Percentiles rank a stretch among this genome's conserved stretches.
Conservation (phyloP, 2,797 vertebrate genomes). For the Lates japonicus region DNA sequence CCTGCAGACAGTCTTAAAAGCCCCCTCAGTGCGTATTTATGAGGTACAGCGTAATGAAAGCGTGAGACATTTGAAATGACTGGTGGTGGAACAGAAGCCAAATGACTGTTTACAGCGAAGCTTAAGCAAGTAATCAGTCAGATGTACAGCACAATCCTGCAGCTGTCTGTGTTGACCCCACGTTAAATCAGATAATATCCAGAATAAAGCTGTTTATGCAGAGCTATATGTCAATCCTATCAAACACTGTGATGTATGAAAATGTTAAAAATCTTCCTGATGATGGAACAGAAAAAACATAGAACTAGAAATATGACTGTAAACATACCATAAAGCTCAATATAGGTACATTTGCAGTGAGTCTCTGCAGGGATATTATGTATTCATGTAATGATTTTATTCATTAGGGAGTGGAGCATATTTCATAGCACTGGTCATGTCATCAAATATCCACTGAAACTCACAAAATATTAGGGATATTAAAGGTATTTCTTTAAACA, state of each 20-base stretch:
- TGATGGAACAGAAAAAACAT: neutral
- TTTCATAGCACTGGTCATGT: neutral
- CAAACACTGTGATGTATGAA: neutral
- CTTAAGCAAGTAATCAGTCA: slow-evolving; percentile 32
- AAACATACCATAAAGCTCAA: neutral
- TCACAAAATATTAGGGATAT: neutral
- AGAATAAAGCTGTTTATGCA: slow-evolving; percentile 14
- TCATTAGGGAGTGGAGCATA: neutral
- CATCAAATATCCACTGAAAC: neutral
- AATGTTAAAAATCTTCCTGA: neutral
- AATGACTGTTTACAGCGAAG: slow-evolving; percentile 33
- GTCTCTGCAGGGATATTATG: neutral
- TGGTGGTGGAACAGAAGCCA: slow-evolving; percentile 15
- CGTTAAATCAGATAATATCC: slow-evolving; percentile 31
- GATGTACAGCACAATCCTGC: slow-evolving; percentile 8
- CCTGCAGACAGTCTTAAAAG: slow-evolving; percentile 12
- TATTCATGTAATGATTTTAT: neutral
- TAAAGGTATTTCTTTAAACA: neutral
- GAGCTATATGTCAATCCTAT: slow-evolving; percentile 10
- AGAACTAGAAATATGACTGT: neutral
- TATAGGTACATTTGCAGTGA: neutral
- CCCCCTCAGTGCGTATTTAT: slow-evolving; percentile 20
- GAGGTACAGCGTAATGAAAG: slow-evolving; percentile 25
- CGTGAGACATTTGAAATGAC: neutral
- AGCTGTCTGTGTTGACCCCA: slow-evolving; percentile 4